Conservation (phyloP, 1,140 invertebrate species). For the Eurosta solidaginis region DNA sequence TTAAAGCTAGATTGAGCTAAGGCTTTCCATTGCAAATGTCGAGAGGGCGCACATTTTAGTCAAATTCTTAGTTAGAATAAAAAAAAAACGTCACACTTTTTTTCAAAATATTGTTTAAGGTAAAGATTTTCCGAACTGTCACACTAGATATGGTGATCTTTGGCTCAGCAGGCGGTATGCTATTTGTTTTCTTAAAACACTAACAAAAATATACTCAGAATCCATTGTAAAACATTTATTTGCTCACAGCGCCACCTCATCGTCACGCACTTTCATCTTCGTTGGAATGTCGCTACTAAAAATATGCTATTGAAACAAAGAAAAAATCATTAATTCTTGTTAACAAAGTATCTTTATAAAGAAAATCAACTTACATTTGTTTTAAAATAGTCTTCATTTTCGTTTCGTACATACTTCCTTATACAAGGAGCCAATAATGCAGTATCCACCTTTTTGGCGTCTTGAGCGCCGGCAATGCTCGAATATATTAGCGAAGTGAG, state of each 20-base stretch:
- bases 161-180: no score
- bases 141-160: no score
- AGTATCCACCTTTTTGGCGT: slow-evolving; percentile 47
- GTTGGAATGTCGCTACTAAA: slow-evolving; percentile 41
- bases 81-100: no score
- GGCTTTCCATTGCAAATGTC: no score
- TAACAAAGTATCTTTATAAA: not conserved
- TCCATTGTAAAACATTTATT: not conserved
- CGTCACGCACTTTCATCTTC: slow-evolving; percentile 41
- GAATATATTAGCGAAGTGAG: slow-evolving; percentile 61
- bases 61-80: no score
- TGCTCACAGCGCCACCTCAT: slow-evolving; percentile 49
- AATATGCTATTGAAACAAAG: slow-evolving; percentile 39
- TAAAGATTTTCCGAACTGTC: no score
- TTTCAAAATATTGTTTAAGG: no score
- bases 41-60: no score
- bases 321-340: not conserved
- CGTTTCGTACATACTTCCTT: slow-evolving; percentile 45
- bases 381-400: not conserved
- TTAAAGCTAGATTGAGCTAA: no score
- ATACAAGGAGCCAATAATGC: slow-evolving; percentile 51
- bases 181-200: not conserved
- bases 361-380: not conserved
- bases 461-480: slow-evolving; percentile 55
- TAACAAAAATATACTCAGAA: not conserved